Base-by-base conservation (phyloP, 2,113 vertebrate species). In the Gymnogyps californianus region DNA sequence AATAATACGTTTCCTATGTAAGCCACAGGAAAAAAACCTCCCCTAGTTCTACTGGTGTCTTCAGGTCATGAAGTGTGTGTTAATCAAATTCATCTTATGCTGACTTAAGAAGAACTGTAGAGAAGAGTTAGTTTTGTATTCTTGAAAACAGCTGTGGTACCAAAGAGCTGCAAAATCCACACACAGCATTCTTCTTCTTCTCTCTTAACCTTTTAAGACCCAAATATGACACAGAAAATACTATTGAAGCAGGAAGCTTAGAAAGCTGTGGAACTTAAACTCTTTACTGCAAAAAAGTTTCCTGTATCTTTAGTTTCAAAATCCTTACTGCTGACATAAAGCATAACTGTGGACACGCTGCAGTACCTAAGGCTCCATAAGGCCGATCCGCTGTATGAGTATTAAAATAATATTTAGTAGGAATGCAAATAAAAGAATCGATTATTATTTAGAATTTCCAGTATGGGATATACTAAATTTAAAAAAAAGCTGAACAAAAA, bases 51-150 rank as follows among this genome's bases (percentile, higher is more conserved):
- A 1, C 12, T 87, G n/a, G 9, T 82, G 29, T 81, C 70, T 87
- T 89, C 64, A 78, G 59, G 76, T 89, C 55, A 49, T 13, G 9
- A 62, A 75, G 16, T 52, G 7, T 86, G 40, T 58, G 24, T 61
- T 84, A 83, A 84, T 86, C 75, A 83, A 87, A 95, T 90, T 83
- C 24, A 6, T 83, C 52, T 75, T 74, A n/a, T 28, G 26, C 71
- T 90, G 54, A 78, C 52, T 65, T 90, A 38, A 61, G 57, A 87
- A 83, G 38, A 89, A 59, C 19, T n/a, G 16, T 52, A 52, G 14
- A 32, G 49, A 61, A 62, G 46, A 82, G 16, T 49, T 72, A 29
- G 28, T 36, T 84, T 52, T 66, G 16, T 76, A 14, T 67, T 81
- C 57, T 61, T 89, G 67, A 90, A 95, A 90, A 69, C 51, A 75